phyloP scores from a whole-genome alignment of 2,113 vertebrate genomes.

The Symphodus melops region DNA sequence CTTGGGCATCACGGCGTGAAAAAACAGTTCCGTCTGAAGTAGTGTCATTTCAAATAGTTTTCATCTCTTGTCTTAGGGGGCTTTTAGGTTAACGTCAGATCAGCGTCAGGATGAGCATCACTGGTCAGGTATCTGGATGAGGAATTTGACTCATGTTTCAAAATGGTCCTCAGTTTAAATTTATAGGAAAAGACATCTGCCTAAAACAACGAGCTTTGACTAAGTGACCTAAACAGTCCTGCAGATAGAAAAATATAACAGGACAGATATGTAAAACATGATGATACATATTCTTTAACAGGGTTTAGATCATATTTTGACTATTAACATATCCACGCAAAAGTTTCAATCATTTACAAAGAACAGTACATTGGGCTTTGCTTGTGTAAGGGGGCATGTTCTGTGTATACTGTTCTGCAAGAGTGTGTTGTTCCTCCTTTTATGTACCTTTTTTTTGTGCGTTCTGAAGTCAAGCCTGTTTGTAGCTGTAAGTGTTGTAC shows the following conservation, averaged over 20 bases:
- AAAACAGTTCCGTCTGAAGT: not conserved
- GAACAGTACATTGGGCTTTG: not conserved
- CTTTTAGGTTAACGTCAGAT: not conserved
- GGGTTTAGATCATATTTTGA: not conserved
- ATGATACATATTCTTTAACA: not conserved
- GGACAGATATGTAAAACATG: not conserved
- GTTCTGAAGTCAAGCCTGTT: constrained; percentile 67
- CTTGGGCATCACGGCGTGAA: not conserved
- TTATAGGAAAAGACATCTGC: too few relatives aligned
- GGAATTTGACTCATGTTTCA: too few relatives aligned
- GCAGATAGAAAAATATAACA: too few relatives aligned
- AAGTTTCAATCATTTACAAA: constrained; percentile 23
- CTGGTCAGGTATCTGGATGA: too few relatives aligned
- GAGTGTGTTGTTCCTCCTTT: constrained; percentile 38
- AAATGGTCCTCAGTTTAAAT: too few relatives aligned
- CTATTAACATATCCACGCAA: not conserved
- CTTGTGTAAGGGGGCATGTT: not conserved
- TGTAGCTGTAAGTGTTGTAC: constrained; percentile 79
- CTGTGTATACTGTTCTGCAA: constrained; percentile 28
- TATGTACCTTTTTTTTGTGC: constrained; percentile 56
- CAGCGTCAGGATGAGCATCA: too few relatives aligned
- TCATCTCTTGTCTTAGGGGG: too few relatives aligned
- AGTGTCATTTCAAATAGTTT: constrained; percentile 1
- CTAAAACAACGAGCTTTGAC: too few relatives aligned
- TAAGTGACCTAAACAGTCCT: too few relatives aligned